These are phyloP conservation scores for Pseudomugil tenellus DNA, from an alignment of 2,797 vertebrate species.

Conservation along the genomic window DNA sequence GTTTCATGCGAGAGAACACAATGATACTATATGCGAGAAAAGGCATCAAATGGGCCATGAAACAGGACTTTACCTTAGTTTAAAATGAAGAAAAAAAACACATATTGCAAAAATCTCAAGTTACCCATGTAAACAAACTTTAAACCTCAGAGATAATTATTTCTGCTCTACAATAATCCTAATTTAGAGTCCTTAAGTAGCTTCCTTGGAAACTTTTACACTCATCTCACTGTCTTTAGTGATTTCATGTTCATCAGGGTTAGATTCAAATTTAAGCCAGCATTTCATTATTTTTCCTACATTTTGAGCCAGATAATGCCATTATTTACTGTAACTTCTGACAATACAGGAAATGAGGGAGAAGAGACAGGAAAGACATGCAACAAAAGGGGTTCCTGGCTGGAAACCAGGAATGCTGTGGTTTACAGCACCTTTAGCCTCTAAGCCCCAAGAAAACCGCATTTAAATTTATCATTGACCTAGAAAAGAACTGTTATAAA, in stretches of 20 bases:
- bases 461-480: not conserved
- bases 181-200: not conserved
- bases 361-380: not conserved
- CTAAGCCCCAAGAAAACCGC: not conserved
- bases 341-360: not conserved
- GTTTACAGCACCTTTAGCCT: not conserved
- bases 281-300: not conserved
- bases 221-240: conserved; percentile 2
- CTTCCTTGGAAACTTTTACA: not conserved
- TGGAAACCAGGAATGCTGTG: not conserved
- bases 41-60: not conserved
- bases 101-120: not conserved
- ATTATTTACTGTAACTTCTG: conserved; percentile 2
- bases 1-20: not conserved
- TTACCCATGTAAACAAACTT: not conserved
- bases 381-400: not conserved
- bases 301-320: conserved; percentile 3
- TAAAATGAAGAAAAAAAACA: not conserved
- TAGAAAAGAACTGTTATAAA: not conserved
- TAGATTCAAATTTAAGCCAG: not conserved
- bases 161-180: not conserved
- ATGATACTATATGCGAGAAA: not conserved
- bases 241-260: not conserved
- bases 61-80: not conserved
- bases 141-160: not conserved